Base-by-base conservation (phyloP, 37 sponge, comb jelly and placozoan species). In the Diacarnus erythraeanus region DNA sequence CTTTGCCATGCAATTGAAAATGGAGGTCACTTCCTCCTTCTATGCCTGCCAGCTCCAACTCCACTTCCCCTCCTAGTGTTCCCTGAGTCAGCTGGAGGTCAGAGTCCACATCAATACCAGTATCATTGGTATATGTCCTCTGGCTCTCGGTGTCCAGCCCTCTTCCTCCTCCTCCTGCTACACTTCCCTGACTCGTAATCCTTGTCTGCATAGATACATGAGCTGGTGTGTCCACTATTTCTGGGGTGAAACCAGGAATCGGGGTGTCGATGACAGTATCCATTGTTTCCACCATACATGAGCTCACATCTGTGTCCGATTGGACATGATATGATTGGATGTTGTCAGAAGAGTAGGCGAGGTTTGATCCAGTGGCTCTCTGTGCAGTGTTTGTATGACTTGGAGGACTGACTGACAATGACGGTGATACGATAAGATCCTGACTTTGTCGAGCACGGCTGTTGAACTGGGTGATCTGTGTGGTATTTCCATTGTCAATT, bases 251-350 rank as follows among this genome's bases (percentile, higher is more conserved):
- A 2, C 38, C 77, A 60, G 34, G 30, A 3, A 76, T n/a, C 15
- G 77, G 77, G 2, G 77, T 57, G 77, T 76, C 77, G 29, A 76
- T 76, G 34, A 76, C 61, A 27, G 77, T 76, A 38, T 76, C 77
- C 15, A 33, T 21, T 29, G 43, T 38, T 4, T 42, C 25, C 26
- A 35, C 57, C n/a, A 59, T 42, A 20, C 38, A 40, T n/a, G 77
- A 76, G 61, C 25, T 38, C 20, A 57, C 9, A 5, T 43, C 73
- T 22, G 73, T 72, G 54, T 72, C 73, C 25, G 42, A 6, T 25
- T 72, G 51, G n/a, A n/a, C n/a, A n/a, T n/a, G n/a, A n/a, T n/a
- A n/a, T 6, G 73, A 72, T 18, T 12, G 73, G 9, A 29, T 12
- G 3, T 22, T 3, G 38, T 69, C 69, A n/a, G n/a, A n/a, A 36